Percentiles rank a stretch among this genome's conserved stretches.
phyloP scores from a whole-genome alignment of 1,140 invertebrate genomes.

The Drosophila suzukii region DNA sequence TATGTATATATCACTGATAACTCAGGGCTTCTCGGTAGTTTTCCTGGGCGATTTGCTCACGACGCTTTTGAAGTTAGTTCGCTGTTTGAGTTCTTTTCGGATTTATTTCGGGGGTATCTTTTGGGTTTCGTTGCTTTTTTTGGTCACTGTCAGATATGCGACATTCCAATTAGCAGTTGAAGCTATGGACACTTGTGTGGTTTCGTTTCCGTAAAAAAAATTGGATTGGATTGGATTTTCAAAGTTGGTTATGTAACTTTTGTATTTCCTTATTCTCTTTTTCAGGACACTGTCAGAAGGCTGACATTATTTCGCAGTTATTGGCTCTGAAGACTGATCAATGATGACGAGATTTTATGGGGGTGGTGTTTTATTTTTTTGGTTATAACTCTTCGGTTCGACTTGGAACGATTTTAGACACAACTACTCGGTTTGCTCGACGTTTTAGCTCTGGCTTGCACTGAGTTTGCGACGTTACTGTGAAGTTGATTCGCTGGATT shows the following conservation, averaged over 20 bases:
- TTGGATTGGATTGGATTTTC: slow-evolving; percentile 1
- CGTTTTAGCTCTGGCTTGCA: slow-evolving; percentile 59
- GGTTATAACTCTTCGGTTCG: not conserved
- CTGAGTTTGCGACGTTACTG: slow-evolving; percentile 62
- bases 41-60: slow-evolving; percentile 1
- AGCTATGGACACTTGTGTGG: slow-evolving; percentile 48
- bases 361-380: not conserved
- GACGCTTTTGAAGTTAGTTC: not conserved
- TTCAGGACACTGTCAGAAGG: slow-evolving; percentile 60
- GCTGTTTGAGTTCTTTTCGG: slow-evolving; percentile 5
- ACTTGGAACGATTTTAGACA: slow-evolving; percentile 26
- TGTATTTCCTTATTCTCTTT: not conserved
- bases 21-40: slow-evolving; percentile 9
- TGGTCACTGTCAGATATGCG: slow-evolving; percentile 69
- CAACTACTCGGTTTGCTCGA: slow-evolving; percentile 70
- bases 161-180: slow-evolving; percentile 63
- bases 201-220: slow-evolving; percentile 40
- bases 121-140: slow-evolving; percentile 9
- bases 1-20: slow-evolving; percentile 27
- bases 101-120: slow-evolving; percentile 8
- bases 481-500: slow-evolving; percentile 66
- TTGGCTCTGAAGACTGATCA: slow-evolving; percentile 4
- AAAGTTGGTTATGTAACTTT: slow-evolving; percentile 34
- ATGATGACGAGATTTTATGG: slow-evolving; percentile 14
- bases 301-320: slow-evolving; percentile 46